A percentile compares a stretch with the other conserved stretches of the same genome.
These are phyloP conservation scores for Babylonia areolata DNA, from an alignment of 1,140 invertebrate species.

Conservation along the genomic window DNA sequence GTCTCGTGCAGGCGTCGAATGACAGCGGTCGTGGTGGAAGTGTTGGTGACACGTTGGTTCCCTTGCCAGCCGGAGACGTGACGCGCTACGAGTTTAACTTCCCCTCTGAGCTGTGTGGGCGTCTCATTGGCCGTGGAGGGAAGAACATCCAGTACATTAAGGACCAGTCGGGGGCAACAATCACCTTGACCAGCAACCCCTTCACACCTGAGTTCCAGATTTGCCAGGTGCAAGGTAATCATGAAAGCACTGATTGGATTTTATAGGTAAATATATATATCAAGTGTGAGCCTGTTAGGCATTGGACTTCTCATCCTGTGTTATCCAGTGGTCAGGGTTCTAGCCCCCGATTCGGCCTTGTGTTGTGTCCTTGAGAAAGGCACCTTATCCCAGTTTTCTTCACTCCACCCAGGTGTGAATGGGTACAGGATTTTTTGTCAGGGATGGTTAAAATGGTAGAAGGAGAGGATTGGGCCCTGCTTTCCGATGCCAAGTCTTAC, in stretches of 20 bases:
- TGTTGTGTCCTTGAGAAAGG: too few relatives aligned
- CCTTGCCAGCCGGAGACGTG: constrained; percentile 5
- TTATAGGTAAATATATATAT: too few relatives aligned
- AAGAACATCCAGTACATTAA: constrained; percentile 89
- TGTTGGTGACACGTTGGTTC: constrained; percentile 77
- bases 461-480: too few relatives aligned
- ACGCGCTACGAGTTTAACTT: constrained; percentile 86
- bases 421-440: too few relatives aligned
- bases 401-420: too few relatives aligned
- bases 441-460: too few relatives aligned
- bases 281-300: neutral
- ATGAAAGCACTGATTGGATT: too few relatives aligned
- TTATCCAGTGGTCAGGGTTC: too few relatives aligned
- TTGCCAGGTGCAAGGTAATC: constrained; percentile 87
- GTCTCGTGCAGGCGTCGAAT: constrained; percentile 81
- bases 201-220: constrained; percentile 84
- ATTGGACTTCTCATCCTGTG: too few relatives aligned
- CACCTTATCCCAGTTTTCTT: too few relatives aligned
- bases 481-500: too few relatives aligned
- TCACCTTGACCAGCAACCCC: constrained; percentile 87
- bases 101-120: constrained; percentile 85
- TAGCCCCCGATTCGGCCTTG: too few relatives aligned
- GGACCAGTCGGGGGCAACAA: constrained; percentile 84
- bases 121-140: constrained; percentile 90
- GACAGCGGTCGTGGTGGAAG: constrained; percentile 87